Percentiles rank a stretch among this genome's conserved stretches.
Evolutionary conservation across 2,888 invertebrate species (phyloP).

Genomic region (Scelioninae gen. 1): DNA sequence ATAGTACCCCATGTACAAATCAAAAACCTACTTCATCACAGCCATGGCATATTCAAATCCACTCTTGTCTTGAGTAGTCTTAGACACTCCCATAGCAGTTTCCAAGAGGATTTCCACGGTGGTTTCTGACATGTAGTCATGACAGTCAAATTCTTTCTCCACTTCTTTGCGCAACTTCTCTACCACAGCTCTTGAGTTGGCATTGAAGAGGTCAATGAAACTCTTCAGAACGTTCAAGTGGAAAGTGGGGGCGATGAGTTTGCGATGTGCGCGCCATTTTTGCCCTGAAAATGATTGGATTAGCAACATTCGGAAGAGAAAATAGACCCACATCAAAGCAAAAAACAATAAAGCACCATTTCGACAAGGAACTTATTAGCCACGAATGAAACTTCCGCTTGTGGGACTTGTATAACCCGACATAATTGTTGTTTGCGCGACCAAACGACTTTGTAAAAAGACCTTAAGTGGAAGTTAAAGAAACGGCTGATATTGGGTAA

Average conservation of each 20-base stretch:
- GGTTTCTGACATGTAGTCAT: conserved; percentile 93
- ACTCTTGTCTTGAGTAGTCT: conserved; percentile 91
- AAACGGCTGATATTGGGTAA: conserved; percentile 62
- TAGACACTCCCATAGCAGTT: conserved; percentile 95
- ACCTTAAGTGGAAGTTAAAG: conserved; percentile 60
- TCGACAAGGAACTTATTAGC: not conserved
- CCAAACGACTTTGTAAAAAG: conserved; percentile 29
- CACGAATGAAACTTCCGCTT: conserved; percentile 3
- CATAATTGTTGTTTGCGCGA: conserved; percentile 48
- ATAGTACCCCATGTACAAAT: too few species aligned
- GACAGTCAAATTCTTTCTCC: conserved; percentile 89
- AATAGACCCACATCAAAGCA: not conserved
- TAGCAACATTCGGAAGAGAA: not conserved
- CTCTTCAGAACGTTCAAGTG: conserved; percentile 94
- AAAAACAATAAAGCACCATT: not conserved
- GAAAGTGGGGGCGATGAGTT: conserved; percentile 94
- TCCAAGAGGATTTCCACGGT: conserved; percentile 93
- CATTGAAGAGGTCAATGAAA: conserved; percentile 93
- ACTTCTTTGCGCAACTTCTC: conserved; percentile 89
- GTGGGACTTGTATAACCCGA: not conserved
- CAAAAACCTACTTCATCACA: conserved; percentile 89
- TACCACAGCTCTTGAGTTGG: conserved; percentile 91
- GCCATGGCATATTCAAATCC: conserved; percentile 94
- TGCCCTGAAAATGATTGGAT: conserved; percentile 86
- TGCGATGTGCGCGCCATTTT: conserved; percentile 94